These are phyloP conservation scores for Epinephelus malabaricus DNA, from an alignment of 2,797 vertebrate genomes.

Conservation along the genomic window DNA sequence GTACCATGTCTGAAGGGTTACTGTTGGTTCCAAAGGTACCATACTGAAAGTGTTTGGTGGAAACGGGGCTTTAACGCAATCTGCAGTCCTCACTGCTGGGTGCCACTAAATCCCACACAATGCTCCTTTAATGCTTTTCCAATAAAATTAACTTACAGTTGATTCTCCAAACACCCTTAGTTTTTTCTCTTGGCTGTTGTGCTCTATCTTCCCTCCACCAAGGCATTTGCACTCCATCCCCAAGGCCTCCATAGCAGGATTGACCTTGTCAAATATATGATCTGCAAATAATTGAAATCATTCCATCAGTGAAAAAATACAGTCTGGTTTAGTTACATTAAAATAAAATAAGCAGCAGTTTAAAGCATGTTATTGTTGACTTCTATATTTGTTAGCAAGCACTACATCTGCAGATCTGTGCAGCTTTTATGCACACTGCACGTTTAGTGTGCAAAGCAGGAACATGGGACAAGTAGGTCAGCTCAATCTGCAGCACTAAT, in stretches of 20 bases:
- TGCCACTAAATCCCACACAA: too few species aligned
- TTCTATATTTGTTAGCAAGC: not conserved
- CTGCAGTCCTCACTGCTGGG: too few species aligned
- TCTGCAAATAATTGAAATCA: slow-evolving; percentile 78
- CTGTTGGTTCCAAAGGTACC: too few species aligned
- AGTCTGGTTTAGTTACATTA: not conserved
- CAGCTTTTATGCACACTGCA: not conserved
- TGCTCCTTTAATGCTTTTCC: not conserved
- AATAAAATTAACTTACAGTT: slow-evolving; percentile 85
- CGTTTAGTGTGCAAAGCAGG: not conserved
- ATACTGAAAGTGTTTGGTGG: too few species aligned
- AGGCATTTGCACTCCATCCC: slow-evolving; percentile 91
- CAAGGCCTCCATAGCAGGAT: slow-evolving; percentile 88
- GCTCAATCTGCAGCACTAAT: not conserved
- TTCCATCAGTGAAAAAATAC: not conserved
- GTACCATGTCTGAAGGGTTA: too few species aligned
- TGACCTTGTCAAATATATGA: slow-evolving; percentile 93
- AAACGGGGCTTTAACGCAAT: too few species aligned
- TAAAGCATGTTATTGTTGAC: not conserved
- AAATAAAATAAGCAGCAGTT: not conserved
- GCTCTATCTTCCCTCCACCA: slow-evolving; percentile 94
- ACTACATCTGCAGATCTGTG: not conserved
- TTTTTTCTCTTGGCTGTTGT: slow-evolving; percentile 90
- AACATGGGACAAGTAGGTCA: not conserved
- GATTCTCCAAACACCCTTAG: slow-evolving; percentile 92